phyloP scores from a whole-genome alignment of 92 coral and sea anemone genomes.

The Isaurus tuberculatus region DNA sequence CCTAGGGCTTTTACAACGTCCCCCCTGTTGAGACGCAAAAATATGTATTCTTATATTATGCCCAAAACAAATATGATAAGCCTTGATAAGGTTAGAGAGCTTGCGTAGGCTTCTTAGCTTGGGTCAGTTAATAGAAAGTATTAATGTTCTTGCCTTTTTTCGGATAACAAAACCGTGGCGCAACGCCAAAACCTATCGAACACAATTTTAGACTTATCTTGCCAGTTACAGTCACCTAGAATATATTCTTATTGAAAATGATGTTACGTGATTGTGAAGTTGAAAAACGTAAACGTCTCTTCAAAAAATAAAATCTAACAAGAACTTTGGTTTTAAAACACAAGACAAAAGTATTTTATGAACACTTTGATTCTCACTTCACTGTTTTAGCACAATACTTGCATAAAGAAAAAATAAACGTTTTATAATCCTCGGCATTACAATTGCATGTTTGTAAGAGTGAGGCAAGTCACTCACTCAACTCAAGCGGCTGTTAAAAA shows the following conservation, averaged over 20 bases:
- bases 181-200: slow-evolving; percentile 16
- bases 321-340: too few species aligned
- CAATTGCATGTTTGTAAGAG: too few species aligned
- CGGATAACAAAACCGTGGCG: slow-evolving; percentile 12
- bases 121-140: slow-evolving; percentile 30
- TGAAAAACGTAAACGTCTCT: slow-evolving; percentile 5
- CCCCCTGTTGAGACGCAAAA: slow-evolving; percentile 34
- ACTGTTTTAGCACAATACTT: too few species aligned
- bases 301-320: neutral
- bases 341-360: too few species aligned
- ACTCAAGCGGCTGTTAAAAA: too few species aligned
- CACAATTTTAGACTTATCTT: slow-evolving; percentile 21
- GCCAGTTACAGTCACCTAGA: slow-evolving; percentile 9
- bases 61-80: slow-evolving; percentile 29
- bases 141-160: slow-evolving; percentile 9
- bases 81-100: slow-evolving; percentile 23
- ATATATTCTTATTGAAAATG: slow-evolving; percentile 12
- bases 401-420: too few species aligned
- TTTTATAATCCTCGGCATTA: too few species aligned
- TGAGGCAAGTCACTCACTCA: too few species aligned
- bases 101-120: too few species aligned
- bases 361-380: too few species aligned
- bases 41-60: slow-evolving; percentile 17
- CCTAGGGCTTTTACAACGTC: slow-evolving; percentile 44
- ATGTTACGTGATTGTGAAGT: slow-evolving; percentile 2